Evolutionary conservation across 1,140 invertebrate genomes (phyloP).

Genomic region (Drosophila nigromelanica): DNA sequence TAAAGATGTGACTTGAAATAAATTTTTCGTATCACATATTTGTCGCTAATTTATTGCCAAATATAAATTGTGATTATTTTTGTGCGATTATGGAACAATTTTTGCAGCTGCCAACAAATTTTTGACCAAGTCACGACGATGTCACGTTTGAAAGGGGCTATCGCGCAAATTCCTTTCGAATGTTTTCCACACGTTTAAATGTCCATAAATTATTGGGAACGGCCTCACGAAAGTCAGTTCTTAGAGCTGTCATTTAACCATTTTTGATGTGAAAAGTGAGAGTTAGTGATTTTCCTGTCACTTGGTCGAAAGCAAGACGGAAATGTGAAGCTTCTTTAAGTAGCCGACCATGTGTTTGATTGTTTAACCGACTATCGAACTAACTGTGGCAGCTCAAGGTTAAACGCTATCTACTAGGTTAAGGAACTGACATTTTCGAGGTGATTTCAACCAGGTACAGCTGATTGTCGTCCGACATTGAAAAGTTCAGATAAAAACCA

Average conservation of each 20-base stretch:
- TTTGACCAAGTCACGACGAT: slow-evolving; percentile 9
- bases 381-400: slow-evolving; percentile 8
- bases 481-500: neutral
- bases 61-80: slow-evolving; percentile 48
- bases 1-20: neutral
- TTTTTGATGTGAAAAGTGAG: slow-evolving; percentile 71
- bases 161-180: slow-evolving; percentile 20
- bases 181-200: slow-evolving; percentile 9
- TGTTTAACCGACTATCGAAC: slow-evolving; percentile 18
- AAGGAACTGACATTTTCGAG: neutral
- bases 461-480: neutral
- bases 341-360: slow-evolving; percentile 15
- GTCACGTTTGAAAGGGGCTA: slow-evolving; percentile 35
- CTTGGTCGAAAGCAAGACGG: neutral
- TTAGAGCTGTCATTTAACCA: slow-evolving; percentile 43
- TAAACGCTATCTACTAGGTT: neutral
- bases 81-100: slow-evolving; percentile 35
- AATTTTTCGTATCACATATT: slow-evolving; percentile 20
- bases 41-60: slow-evolving; percentile 34
- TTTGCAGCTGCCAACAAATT: slow-evolving; percentile 24
- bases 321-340: slow-evolving; percentile 18
- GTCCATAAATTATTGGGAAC: slow-evolving; percentile 47
- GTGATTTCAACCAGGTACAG: no score
- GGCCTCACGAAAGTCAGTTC: slow-evolving; percentile 28
- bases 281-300: slow-evolving; percentile 72